Percentiles rank a stretch among this genome's conserved stretches.
Evolutionary conservation across 2,888 invertebrate species (phyloP).

Genomic region (Drosophila yooni): DNA sequence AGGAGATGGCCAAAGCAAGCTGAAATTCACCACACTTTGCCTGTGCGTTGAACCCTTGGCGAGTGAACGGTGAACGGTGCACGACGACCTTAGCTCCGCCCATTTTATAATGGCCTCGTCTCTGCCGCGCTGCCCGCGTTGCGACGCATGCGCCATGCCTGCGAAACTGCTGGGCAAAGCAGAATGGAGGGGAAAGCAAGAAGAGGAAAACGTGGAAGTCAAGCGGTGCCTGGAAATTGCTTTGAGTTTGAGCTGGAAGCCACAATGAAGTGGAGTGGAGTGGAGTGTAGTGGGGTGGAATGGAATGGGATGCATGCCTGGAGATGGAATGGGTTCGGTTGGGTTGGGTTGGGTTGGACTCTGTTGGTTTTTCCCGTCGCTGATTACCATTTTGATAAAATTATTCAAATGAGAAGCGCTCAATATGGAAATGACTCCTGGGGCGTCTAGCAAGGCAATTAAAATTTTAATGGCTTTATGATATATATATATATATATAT

Average conservation of each 20-base stretch:
- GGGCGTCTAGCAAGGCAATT: slow-evolving; percentile 68
- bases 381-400: slow-evolving; percentile 74
- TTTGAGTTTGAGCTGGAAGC: slow-evolving; percentile 29
- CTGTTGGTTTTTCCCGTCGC: slow-evolving; percentile 59
- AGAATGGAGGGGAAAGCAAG: slow-evolving; percentile 28
- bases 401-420: slow-evolving; percentile 71
- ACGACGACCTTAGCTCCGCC: slow-evolving; percentile 79
- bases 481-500: slow-evolving; percentile 27
- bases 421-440: slow-evolving; percentile 66
- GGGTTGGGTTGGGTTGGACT: slow-evolving; percentile 22
- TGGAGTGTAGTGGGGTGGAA: background rate
- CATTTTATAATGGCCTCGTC: slow-evolving; percentile 82
- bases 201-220: slow-evolving; percentile 8
- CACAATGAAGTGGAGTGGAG: background rate
- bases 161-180: slow-evolving; percentile 58
- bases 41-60: slow-evolving; percentile 51
- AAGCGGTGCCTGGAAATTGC: slow-evolving; percentile 17
- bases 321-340: slow-evolving; percentile 8
- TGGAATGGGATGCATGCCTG: slow-evolving; percentile 1
- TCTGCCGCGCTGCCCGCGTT: slow-evolving; percentile 43
- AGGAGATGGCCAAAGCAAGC: slow-evolving; percentile 21
- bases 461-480: slow-evolving; percentile 76
- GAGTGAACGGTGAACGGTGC: background rate
- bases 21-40: slow-evolving; percentile 69
- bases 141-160: slow-evolving; percentile 71